Evolutionary conservation across 1,140 invertebrate species (phyloP).

Genomic region (Heliconius nattereri): DNA sequence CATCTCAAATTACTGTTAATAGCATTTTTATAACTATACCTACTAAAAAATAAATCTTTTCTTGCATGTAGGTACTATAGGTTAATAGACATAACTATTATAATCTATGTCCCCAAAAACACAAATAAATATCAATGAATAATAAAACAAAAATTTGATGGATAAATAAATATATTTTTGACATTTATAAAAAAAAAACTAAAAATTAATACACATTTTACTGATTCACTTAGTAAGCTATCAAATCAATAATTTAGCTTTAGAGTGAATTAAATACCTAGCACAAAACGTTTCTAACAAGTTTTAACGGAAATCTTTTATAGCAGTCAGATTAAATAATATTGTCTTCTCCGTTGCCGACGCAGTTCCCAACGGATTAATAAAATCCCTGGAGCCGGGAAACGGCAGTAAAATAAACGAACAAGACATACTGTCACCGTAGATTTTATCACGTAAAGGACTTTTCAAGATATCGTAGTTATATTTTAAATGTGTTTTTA

Average conservation of each 20-base stretch:
- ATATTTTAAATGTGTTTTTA: neutral
- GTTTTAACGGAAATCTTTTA: conserved; percentile 28
- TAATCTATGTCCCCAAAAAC: too few relatives aligned
- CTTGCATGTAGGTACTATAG: too few relatives aligned
- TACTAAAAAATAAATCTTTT: too few relatives aligned
- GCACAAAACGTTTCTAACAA: neutral
- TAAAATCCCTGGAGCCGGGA: conserved; percentile 32
- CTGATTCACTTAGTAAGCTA: too few relatives aligned
- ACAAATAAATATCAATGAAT: too few relatives aligned
- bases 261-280: neutral
- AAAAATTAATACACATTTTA: too few relatives aligned
- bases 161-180: too few relatives aligned
- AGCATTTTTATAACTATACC: neutral
- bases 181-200: too few relatives aligned
- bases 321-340: conserved; percentile 32
- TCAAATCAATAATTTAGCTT: neutral
- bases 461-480: conserved; percentile 20
- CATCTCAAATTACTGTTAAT: neutral
- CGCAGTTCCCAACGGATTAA: conserved; percentile 31
- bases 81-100: too few relatives aligned
- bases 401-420: conserved; percentile 23
- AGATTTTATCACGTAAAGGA: conserved; percentile 29
- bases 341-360: conserved; percentile 21
- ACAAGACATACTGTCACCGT: conserved; percentile 21
- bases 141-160: too few relatives aligned